Percentiles rank a stretch among this genome's conserved stretches.
These are phyloP conservation scores for Gerosis bhagava DNA, from an alignment of 2,888 invertebrate species.

Conservation along the genomic window DNA sequence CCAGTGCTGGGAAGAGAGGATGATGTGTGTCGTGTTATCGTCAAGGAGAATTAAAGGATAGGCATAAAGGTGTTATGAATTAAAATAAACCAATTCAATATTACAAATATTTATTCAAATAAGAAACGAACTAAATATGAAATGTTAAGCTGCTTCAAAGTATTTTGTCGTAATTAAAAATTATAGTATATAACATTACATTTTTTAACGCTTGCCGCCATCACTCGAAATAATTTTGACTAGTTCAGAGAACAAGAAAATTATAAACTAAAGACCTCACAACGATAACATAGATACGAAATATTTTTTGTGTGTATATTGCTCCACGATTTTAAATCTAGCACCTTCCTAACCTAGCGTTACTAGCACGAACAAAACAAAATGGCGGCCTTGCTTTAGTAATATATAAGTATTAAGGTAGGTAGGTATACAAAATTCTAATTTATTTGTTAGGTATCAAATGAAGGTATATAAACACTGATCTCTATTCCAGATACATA, in stretches of 20 bases:
- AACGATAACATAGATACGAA: conserved; percentile 21
- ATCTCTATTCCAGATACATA: conserved; percentile 64
- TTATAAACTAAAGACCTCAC: conserved; percentile 30
- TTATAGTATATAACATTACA: conserved; percentile 42
- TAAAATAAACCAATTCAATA: conserved; percentile 57
- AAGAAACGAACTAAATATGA: conserved; percentile 71
- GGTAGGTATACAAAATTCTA: conserved; percentile 75
- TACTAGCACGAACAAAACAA: conserved; percentile 32
- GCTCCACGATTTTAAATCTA: conserved; percentile 43
- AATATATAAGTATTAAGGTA: conserved; percentile 45
- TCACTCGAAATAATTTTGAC: conserved; percentile 73
- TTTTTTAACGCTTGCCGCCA: conserved; percentile 54
- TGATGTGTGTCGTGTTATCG: too few relatives aligned
- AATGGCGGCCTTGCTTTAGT: conserved; percentile 43
- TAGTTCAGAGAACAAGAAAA: conserved; percentile 59
- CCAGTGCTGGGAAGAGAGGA: too few relatives aligned
- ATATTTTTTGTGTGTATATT: conserved; percentile 26
- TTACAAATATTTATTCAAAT: conserved; percentile 79
- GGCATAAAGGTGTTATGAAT: conserved; percentile 24
- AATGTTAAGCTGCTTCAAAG: conserved; percentile 66
- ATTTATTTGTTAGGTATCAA: conserved; percentile 64
- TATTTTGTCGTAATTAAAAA: conserved; percentile 49
- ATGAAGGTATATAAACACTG: conserved; percentile 71
- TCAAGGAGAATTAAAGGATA: too few relatives aligned
- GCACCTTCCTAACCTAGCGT: conserved; percentile 57